Conservation (phyloP, 2,113 vertebrate genomes). For the Pristiophorus japonicus region DNA sequence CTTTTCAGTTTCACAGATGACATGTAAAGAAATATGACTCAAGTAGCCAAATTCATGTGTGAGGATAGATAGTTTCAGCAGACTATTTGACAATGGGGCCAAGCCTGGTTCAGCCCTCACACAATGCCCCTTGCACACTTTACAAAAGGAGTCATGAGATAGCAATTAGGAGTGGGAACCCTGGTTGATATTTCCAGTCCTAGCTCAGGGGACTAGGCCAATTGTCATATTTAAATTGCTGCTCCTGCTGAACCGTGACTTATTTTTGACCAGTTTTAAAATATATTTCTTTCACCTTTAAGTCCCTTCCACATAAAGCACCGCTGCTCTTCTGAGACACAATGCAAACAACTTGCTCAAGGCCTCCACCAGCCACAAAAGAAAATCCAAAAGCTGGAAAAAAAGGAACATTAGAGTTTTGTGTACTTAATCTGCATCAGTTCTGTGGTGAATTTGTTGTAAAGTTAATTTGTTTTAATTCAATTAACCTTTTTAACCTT, state of each 20-base stretch:
- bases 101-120: too few relatives aligned
- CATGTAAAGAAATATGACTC: background rate
- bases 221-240: background rate
- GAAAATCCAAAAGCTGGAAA: background rate
- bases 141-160: background rate
- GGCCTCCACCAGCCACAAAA: background rate
- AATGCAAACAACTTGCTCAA: background rate
- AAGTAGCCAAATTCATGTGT: background rate
- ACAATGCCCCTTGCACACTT: background rate
- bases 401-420: background rate
- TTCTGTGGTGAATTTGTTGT: background rate
- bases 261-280: background rate
- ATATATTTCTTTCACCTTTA: background rate
- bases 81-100: background rate
- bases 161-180: background rate
- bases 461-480: background rate
- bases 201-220: background rate
- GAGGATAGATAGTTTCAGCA: background rate
- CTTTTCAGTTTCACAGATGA: background rate
- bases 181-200: background rate
- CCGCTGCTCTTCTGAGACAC: too few relatives aligned
- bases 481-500: background rate
- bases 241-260: background rate
- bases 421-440: background rate
- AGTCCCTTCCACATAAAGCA: background rate